Evolutionary conservation across 2,888 invertebrate genomes (phyloP), one percentile per base, ranked within the genome.

Genomic region (Tetropium fuscum): DNA sequence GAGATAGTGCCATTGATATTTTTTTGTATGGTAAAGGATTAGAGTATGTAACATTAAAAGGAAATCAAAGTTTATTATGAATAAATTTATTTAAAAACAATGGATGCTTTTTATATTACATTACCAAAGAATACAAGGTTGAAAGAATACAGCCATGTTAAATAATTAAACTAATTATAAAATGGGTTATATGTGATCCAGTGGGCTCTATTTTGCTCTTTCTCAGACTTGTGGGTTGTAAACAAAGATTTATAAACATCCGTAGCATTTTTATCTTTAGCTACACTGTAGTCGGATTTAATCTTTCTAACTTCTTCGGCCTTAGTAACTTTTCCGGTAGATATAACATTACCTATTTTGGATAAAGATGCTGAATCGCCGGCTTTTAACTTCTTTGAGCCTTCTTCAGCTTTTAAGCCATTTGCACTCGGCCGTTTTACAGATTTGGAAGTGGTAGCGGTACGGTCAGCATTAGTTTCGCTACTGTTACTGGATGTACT

Each of bases 161-260:
- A 4, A 27, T 27, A 8, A 2, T 10, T 6, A n/a, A 11, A 22
- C 62, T 66, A 73, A 61, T 94, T 94, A 80, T 94, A 95, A 81
- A 94, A 94, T 45, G 98, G 98, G 85, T 98, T 98, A 75, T 95
- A 97, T 0, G 98, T 98, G 53, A 98, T 90, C 99, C 98, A 99
- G 80, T 98, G 97, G 1, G 96, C 96, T 70, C 92, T 89, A 38
- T 89, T 87, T 79, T 98, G 96, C 49, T 92, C 90, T 72, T 92
- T 87, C 54, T 97, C 98, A 53, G 88, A 90, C 74, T 92, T 87
- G 77, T 96, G 96, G 5, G 92, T 88, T 0, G 97, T 98, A 77
- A 99, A 99, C 48, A 99, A 81, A 1, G 97, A 97, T 81, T 98
- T 99, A 78, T 93, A 96, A 0, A 95, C 95, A 81, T 94, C 92